A percentile compares a stretch with the other conserved stretches of the same genome.
phyloP scores from a whole-genome alignment of 2,888 invertebrate species.

The Meteorus cinctellus region DNA sequence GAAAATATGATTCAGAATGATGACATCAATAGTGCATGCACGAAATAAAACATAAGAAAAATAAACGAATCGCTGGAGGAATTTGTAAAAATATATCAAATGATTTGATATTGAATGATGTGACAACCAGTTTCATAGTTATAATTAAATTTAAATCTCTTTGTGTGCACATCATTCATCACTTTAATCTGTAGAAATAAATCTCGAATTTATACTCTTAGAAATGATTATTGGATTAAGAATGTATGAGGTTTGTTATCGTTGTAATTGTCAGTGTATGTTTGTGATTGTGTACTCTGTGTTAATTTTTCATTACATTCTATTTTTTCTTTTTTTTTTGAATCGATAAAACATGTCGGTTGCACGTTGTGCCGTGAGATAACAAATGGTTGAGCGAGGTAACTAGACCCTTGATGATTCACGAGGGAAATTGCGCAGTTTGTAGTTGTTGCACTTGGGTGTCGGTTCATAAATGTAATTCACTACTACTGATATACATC shows the following conservation, averaged over 20 bases:
- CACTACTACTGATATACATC: too few species aligned
- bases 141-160: not conserved
- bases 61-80: not conserved
- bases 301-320: not conserved
- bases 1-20: not conserved
- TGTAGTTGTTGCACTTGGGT: not conserved
- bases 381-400: constrained; percentile 24
- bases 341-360: constrained; percentile 16
- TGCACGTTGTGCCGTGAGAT: constrained; percentile 11
- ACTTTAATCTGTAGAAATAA: not conserved
- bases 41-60: not conserved
- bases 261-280: not conserved
- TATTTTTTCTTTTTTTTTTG: not conserved
- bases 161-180: not conserved
- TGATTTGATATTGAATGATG: not conserved
- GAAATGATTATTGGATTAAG: not conserved
- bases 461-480: not conserved
- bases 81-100: not conserved
- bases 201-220: not conserved
- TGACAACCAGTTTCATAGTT: not conserved
- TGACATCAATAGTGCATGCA: not conserved
- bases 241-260: not conserved
- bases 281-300: not conserved
- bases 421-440: not conserved
- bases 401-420: not conserved